Base-by-base conservation (phyloP, 2,113 vertebrate species). In the Podarcis raffonei region DNA sequence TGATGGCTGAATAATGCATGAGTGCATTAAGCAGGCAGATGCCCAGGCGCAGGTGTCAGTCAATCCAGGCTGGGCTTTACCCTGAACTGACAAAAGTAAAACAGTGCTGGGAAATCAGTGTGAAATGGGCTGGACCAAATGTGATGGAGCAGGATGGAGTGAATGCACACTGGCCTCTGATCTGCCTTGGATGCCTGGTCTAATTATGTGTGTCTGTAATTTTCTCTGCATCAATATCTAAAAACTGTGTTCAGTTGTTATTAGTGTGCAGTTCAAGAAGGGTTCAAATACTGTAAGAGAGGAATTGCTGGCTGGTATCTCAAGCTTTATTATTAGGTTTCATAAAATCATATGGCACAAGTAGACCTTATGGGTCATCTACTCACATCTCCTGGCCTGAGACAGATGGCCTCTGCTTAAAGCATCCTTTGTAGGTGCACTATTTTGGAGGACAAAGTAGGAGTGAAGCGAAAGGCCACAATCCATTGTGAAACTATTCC, bases 51-150 rank as follows among this genome's bases (percentile, higher is more conserved):
- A 62, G 48, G 80, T 62, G 25, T 77, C 85, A 8, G n/a, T 16
- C 25, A 27, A 62, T 32, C 1, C 1, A 42, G 59, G 12, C 4
- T 0, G n/a, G 48, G 0, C 5, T 35, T 2, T n/a, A 72, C 0
- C 27, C 18, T 1, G 53, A 71, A 80, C 7, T 0, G 8, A 30
- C 20, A 35, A 74, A 30, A 72, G 59, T 48, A 77, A 23, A 68
- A 69, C 32, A 82, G 78, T 53, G 30, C 39, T 53, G 16, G 23
- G 37, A 48, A 42, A 65, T 75, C 57, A 57, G 16, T 3, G 20
- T 27, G 82, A 66, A 68, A 18, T 27, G 23, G 20, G 71, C 25
- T 18, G 62, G 69, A 12, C 53, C 37, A 80, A 74, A 81, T 42
- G 6, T 3, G 20, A 62, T 12, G 27, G 79, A 69, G 30, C 27